Evolutionary conservation across 92 coral and sea anemone species (phyloP).

Genomic region (Parazoanthus darwini): DNA sequence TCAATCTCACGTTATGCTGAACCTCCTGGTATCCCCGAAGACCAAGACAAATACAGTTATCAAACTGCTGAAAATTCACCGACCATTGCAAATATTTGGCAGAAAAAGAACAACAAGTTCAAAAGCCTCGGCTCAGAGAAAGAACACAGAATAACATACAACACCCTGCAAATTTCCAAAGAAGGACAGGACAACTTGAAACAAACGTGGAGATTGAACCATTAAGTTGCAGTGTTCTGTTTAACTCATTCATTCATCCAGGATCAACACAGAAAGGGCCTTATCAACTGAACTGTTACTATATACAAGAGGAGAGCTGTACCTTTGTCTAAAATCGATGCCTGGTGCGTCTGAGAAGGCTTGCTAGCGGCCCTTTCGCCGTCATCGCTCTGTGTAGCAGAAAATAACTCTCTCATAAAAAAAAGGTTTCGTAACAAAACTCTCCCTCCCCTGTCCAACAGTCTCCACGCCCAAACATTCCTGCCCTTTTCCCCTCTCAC

Average conservation of each 20-base stretch:
- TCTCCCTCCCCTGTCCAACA: neutral
- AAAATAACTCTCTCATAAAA: neutral
- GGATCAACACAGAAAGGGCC: neutral
- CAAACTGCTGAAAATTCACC: no score
- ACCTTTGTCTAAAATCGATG: conserved; percentile 37
- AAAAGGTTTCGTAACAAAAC: neutral
- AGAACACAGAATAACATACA: no score
- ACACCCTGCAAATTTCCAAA: no score
- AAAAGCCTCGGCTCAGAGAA: no score
- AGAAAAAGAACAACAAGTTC: no score
- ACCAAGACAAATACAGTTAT: no score
- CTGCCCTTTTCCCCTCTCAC: no score
- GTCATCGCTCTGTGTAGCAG: neutral
- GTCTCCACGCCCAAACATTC: no score
- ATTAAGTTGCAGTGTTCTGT: neutral
- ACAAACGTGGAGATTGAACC: no score
- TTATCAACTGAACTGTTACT: neutral
- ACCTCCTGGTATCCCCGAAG: neutral
- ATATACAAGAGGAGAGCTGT: neutral
- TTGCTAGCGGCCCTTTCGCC: conserved; percentile 1
- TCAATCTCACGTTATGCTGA: no score
- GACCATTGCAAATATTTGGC: no score
- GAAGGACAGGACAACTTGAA: no score
- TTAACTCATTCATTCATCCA: neutral
- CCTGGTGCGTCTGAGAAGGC: conserved; percentile 19